Evolutionary conservation across 1,140 invertebrate genomes (phyloP), one percentile per base, ranked within the genome.

Genomic region (Formica selysi): DNA sequence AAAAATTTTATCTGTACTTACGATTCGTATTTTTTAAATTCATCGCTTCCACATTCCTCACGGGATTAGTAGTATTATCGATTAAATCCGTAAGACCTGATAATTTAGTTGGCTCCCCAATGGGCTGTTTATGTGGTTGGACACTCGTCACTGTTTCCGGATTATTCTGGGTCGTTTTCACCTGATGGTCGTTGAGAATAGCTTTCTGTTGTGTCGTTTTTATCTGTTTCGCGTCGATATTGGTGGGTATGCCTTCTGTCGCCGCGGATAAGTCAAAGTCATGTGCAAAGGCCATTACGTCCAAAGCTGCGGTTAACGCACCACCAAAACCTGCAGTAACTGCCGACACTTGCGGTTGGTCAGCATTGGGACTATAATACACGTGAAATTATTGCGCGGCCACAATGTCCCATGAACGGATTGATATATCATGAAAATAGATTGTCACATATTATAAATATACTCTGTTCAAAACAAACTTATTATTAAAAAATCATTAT

Each of bases 241-340:
- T 92, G 54, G 87, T 93, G 76, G 93, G 91, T 86, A 91, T 84
- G 11, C 86, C 81, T 71, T 93, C 92, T 48, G 92, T 93, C 85
- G 90, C 94, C 29, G 91, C 86, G 57, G 94, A 92, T 88, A 96
- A 92, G 90, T 96, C 96, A 26, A 97, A 92, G 89, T 97, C 97
- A 86, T 97, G 97, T 16, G 97, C 96, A 91, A 98, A 98, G 0
- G 97, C 96, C 95, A 98, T 97, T 76, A 98, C 97, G 91, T 98
- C 97, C 76, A 98, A 96, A n/a, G 98, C 97, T 13, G 97, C 96
- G 8, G 96, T 97, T 36, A 98, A 93, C 1, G 97, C 97, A 38
- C 96, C 96, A 44, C 96, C 96, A 86, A 97, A 97, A 87, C 92
- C 93, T 73, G 92, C 91, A 32, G 91, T 89, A n/a, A 92, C 91